phyloP scores from a whole-genome alignment of 1,140 invertebrate species.

The Trichogramma pretiosum region DNA sequence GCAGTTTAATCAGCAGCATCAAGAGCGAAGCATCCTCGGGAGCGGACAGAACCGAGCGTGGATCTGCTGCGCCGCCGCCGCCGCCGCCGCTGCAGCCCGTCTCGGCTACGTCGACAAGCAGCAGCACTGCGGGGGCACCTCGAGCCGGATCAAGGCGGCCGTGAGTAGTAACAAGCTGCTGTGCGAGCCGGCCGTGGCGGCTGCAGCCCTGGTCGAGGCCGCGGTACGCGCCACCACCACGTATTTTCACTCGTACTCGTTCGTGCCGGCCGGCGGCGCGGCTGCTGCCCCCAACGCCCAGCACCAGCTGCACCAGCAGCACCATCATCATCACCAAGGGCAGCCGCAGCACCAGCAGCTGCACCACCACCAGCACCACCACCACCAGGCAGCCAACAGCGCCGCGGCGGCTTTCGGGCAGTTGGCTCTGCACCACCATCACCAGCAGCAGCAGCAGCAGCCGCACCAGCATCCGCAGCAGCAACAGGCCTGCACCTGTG shows the following conservation, averaged over 20 bases:
- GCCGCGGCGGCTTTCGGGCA: neutral
- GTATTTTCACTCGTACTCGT: slow-evolving; percentile 48
- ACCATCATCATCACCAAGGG: slow-evolving; percentile 31
- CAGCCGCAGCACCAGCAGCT: slow-evolving; percentile 38
- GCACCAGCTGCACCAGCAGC: slow-evolving; percentile 16
- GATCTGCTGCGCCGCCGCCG: neutral
- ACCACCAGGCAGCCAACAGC: slow-evolving; percentile 26
- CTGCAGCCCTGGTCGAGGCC: slow-evolving; percentile 15
- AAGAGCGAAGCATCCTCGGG: neutral
- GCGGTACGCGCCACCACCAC: slow-evolving; percentile 35
- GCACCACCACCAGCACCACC: slow-evolving; percentile 37
- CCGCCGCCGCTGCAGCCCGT: neutral
- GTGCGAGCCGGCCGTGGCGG: slow-evolving; percentile 10
- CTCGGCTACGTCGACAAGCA: neutral
- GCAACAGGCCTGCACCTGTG: slow-evolving; percentile 21
- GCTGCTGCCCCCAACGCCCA: slow-evolving; percentile 28
- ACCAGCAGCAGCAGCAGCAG: slow-evolving; percentile 7
- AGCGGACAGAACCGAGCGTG: too few species aligned
- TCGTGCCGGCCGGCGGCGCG: slow-evolving; percentile 43
- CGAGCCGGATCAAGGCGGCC: neutral
- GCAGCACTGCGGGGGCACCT: neutral
- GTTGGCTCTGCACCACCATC: slow-evolving; percentile 11
- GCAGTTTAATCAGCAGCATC: neutral
- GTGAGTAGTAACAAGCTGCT: too few species aligned
- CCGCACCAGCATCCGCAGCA: slow-evolving; percentile 8